These are phyloP conservation scores for Hofmannophila pseudospretella DNA, from an alignment of 2,888 invertebrate species.

Conservation along the genomic window DNA sequence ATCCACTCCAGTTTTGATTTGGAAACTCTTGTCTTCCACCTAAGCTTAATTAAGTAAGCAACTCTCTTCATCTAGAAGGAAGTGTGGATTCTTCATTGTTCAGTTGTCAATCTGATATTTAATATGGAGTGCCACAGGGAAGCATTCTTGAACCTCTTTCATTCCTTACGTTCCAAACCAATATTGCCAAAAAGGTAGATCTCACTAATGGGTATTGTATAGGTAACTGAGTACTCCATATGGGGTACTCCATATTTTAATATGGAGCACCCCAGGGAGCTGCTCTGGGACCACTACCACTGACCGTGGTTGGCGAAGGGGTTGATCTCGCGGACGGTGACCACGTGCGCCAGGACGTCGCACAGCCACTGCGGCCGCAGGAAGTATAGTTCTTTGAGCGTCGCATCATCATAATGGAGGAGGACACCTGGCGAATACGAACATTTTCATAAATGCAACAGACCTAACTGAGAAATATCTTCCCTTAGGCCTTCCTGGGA, in stretches of 20 bases:
- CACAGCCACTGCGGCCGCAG: constrained; percentile 99
- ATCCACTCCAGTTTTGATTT: neutral
- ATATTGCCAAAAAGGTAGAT: too few relatives aligned
- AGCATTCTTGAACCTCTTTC: neutral
- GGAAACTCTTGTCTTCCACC: too few relatives aligned
- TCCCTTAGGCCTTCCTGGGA: too few relatives aligned
- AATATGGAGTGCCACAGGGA: neutral
- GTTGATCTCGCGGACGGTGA: constrained; percentile 97
- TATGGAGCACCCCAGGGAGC: neutral
- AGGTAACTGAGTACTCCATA: too few relatives aligned
- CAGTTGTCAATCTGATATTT: too few relatives aligned
- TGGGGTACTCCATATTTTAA: too few relatives aligned
- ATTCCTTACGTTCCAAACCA: too few relatives aligned
- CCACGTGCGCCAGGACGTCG: constrained; percentile 97
- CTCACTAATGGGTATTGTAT: too few relatives aligned
- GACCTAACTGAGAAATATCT: too few relatives aligned
- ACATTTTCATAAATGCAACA: neutral
- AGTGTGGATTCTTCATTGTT: too few relatives aligned
- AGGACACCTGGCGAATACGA: constrained; percentile 83
- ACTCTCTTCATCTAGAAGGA: too few relatives aligned
- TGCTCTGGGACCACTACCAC: constrained; percentile 6
- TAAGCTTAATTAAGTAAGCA: too few relatives aligned
- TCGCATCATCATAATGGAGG: constrained; percentile 95
- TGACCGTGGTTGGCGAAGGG: constrained; percentile 92
- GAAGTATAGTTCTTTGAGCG: constrained; percentile 95